A percentile compares a stretch with the other conserved stretches of the same genome.
phyloP scores from a whole-genome alignment of 2,888 invertebrate genomes.

The Eristalis tenax region DNA sequence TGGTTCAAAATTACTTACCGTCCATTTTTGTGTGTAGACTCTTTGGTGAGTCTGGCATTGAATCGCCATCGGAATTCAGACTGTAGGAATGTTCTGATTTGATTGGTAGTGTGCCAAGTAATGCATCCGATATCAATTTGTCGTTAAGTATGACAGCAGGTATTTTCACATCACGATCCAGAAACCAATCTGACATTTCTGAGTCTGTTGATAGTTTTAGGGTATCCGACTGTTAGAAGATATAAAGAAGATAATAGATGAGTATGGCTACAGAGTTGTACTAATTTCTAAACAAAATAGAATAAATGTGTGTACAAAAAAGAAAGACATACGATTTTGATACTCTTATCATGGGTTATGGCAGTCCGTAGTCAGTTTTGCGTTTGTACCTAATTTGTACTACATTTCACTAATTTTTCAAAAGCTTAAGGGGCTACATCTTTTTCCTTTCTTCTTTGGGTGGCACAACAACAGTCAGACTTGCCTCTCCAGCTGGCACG shows the following conservation, averaged over 20 bases:
- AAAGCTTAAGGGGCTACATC: too few relatives aligned
- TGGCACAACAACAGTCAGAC: too few relatives aligned
- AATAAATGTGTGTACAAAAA: too few relatives aligned
- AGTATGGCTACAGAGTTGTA: not conserved
- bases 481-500: too few relatives aligned
- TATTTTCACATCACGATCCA: slow-evolving; percentile 86
- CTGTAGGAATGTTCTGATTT: slow-evolving; percentile 97
- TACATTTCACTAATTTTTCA: too few relatives aligned
- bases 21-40: slow-evolving; percentile 87
- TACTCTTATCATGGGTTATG: too few relatives aligned
- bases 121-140: slow-evolving; percentile 86
- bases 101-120: slow-evolving; percentile 90
- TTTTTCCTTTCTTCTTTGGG: too few relatives aligned
- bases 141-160: slow-evolving; percentile 91
- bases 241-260: slow-evolving; percentile 49
- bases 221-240: slow-evolving; percentile 85
- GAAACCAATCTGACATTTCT: slow-evolving; percentile 87
- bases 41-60: slow-evolving; percentile 86
- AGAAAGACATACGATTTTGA: too few relatives aligned
- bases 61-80: slow-evolving; percentile 87
- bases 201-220: slow-evolving; percentile 84
- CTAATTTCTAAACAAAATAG: too few relatives aligned
- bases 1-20: slow-evolving; percentile 82
- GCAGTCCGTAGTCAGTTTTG: too few relatives aligned
- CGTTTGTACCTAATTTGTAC: too few relatives aligned